These are phyloP conservation scores for Palaemon carinicauda DNA, from an alignment of 1,140 invertebrate genomes.

Conservation along the genomic window DNA sequence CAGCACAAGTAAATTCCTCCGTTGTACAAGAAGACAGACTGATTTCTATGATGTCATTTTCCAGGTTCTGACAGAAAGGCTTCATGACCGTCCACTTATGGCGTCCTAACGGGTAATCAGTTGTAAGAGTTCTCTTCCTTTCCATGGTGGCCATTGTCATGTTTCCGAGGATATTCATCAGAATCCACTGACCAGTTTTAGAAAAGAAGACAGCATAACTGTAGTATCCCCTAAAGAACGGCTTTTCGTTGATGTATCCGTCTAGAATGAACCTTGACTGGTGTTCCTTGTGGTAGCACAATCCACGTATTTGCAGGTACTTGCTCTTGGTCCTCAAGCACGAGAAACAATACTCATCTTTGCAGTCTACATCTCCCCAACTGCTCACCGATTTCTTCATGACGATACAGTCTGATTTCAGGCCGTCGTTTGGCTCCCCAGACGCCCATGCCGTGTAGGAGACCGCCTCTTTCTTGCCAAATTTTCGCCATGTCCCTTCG, in stretches of 20 bases:
- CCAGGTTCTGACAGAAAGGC: slow-evolving; percentile 9
- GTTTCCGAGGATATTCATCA: neutral
- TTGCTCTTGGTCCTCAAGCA: slow-evolving; percentile 19
- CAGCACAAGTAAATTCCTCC: slow-evolving; percentile 66
- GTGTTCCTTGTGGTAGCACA: slow-evolving; percentile 26
- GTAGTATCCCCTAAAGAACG: slow-evolving; percentile 33
- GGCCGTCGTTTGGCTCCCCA: slow-evolving; percentile 32
- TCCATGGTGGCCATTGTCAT: slow-evolving; percentile 13
- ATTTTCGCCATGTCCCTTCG: slow-evolving; percentile 26
- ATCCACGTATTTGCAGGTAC: slow-evolving; percentile 25
- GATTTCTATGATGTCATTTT: slow-evolving; percentile 12
- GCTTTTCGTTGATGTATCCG: slow-evolving; percentile 18
- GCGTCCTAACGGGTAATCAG: slow-evolving; percentile 29
- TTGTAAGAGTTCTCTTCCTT: neutral
- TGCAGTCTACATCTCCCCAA: slow-evolving; percentile 43
- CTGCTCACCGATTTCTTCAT: slow-evolving; percentile 27
- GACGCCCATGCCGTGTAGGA: slow-evolving; percentile 11
- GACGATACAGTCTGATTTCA: slow-evolving; percentile 34
- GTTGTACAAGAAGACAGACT: slow-evolving; percentile 70
- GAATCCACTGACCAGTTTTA: neutral
- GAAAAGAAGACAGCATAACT: slow-evolving; percentile 6
- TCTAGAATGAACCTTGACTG: slow-evolving; percentile 29
- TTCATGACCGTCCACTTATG: neutral
- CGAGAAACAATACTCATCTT: slow-evolving; percentile 35
- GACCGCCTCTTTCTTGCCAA: neutral